Conservation (phyloP, 2,113 vertebrate genomes). For the Psophia crepitans region DNA sequence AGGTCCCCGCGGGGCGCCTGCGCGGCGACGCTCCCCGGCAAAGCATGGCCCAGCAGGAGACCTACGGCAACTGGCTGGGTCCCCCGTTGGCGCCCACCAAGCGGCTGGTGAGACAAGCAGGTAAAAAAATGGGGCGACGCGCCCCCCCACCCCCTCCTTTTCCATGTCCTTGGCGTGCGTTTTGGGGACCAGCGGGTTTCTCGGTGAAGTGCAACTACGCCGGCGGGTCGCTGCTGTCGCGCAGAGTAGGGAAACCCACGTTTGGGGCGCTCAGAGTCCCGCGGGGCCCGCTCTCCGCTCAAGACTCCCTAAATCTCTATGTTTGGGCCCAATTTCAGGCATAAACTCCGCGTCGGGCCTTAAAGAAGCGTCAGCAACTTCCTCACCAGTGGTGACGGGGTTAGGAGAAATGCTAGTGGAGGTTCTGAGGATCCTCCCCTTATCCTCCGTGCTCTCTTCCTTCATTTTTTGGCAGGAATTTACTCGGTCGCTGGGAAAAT, state of each 20-base stretch:
- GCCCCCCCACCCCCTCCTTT: no score
- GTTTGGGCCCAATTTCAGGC: not conserved
- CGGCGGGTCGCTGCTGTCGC: accelerated
- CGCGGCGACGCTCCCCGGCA: not conserved
- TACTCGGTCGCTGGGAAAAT: not conserved
- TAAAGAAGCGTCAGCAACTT: not conserved
- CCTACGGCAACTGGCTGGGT: not conserved
- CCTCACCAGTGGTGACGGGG: accelerated
- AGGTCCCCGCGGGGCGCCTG: not conserved
- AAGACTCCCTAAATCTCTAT: not conserved
- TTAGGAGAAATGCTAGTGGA: accelerated
- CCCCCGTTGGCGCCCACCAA: not conserved
- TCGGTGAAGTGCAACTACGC: accelerated
- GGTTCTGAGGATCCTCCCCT: not conserved
- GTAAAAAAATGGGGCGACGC: not conserved
- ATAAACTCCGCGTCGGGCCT: accelerated
- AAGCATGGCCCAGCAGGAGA: not conserved
- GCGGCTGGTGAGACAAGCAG: not conserved
- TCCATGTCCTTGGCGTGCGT: not conserved
- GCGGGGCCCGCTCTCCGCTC: accelerated
- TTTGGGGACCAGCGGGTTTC: accelerated
- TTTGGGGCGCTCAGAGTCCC: accelerated
- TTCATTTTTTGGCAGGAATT: not conserved
- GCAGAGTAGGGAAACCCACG: accelerated
- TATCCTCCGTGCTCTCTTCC: not conserved